phyloP scores from a whole-genome alignment of 2,888 invertebrate genomes.

The Herminia tarsipennalis region DNA sequence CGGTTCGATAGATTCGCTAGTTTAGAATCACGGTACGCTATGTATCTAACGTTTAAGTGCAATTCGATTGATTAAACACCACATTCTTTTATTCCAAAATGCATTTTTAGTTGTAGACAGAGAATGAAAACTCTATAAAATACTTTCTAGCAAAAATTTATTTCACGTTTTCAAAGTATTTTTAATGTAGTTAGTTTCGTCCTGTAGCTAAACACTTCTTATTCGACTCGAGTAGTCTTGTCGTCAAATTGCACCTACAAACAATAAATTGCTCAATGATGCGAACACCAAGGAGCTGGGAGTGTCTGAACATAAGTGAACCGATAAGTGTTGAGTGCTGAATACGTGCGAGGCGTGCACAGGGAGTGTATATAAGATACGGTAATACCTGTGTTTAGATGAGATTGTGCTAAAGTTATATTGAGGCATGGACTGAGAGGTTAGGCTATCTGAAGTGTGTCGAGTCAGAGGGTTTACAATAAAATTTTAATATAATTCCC shows the following conservation, averaged over 20 bases:
- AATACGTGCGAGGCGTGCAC: slow-evolving; percentile 31
- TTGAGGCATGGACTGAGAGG: slow-evolving; percentile 71
- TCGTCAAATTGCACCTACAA: slow-evolving; percentile 42
- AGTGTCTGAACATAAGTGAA: slow-evolving; percentile 18
- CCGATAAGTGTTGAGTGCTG: slow-evolving; percentile 24
- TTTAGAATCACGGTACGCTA: slow-evolving; percentile 60
- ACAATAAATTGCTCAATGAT: slow-evolving; percentile 53
- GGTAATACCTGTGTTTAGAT: slow-evolving; percentile 54
- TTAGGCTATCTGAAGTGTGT: slow-evolving; percentile 57
- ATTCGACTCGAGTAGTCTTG: slow-evolving; percentile 35
- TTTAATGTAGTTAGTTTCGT: slow-evolving; percentile 49
- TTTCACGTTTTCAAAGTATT: slow-evolving; percentile 49
- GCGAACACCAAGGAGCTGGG: slow-evolving; percentile 43
- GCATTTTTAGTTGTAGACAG: slow-evolving; percentile 58
- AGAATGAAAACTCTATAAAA: slow-evolving; percentile 43
- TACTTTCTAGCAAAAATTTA: slow-evolving; percentile 43
- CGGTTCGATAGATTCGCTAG: slow-evolving; percentile 72
- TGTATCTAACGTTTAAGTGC: slow-evolving; percentile 58
- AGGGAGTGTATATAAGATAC: slow-evolving; percentile 54
- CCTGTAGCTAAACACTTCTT: slow-evolving; percentile 44
- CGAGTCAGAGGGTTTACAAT: slow-evolving; percentile 53
- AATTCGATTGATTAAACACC: slow-evolving; percentile 53
- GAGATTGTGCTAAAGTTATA: slow-evolving; percentile 54
- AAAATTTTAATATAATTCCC: slow-evolving; percentile 61
- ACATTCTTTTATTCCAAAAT: slow-evolving; percentile 51